Percentiles rank a stretch among this genome's conserved stretches.
These are phyloP conservation scores for Drosophila varians DNA, from an alignment of 1,140 invertebrate genomes.

Conservation along the genomic window DNA sequence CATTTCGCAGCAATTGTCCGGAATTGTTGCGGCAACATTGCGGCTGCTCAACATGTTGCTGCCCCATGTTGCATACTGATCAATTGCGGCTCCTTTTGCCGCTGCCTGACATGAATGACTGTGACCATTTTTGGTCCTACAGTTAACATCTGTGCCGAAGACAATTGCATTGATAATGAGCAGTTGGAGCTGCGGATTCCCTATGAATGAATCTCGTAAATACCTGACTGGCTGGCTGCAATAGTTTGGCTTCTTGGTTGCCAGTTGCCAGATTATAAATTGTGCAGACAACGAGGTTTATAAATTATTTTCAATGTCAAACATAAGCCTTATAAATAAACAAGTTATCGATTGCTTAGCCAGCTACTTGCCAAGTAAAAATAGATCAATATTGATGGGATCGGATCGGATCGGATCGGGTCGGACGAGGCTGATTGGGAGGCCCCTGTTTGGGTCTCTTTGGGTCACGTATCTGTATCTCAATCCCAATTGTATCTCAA, in stretches of 20 bases:
- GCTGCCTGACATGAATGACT: constrained; percentile 68
- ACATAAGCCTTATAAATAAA: constrained; percentile 78
- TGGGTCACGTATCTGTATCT: constrained; percentile 49
- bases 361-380: constrained; percentile 33
- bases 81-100: constrained; percentile 71
- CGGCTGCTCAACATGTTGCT: constrained; percentile 71
- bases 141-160: constrained; percentile 71
- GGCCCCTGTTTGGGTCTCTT: constrained; percentile 29
- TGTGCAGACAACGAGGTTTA: constrained; percentile 65
- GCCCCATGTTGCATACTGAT: constrained; percentile 78
- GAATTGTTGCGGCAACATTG: constrained; percentile 79
- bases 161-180: constrained; percentile 80
- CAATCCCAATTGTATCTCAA: constrained; percentile 10
- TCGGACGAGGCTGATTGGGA: constrained; percentile 19
- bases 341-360: constrained; percentile 39
- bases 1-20: constrained; percentile 69
- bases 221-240: neutral
- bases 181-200: constrained; percentile 40
- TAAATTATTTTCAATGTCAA: constrained; percentile 79
- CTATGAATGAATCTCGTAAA: constrained; percentile 66
- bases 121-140: constrained; percentile 81
- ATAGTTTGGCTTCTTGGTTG: too few relatives aligned
- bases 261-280: constrained; percentile 71
- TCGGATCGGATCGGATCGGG: constrained; percentile 12
- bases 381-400: constrained; percentile 40